Conservation (phyloP, 2,888 invertebrate genomes). For the Strigamia crassipes region DNA sequence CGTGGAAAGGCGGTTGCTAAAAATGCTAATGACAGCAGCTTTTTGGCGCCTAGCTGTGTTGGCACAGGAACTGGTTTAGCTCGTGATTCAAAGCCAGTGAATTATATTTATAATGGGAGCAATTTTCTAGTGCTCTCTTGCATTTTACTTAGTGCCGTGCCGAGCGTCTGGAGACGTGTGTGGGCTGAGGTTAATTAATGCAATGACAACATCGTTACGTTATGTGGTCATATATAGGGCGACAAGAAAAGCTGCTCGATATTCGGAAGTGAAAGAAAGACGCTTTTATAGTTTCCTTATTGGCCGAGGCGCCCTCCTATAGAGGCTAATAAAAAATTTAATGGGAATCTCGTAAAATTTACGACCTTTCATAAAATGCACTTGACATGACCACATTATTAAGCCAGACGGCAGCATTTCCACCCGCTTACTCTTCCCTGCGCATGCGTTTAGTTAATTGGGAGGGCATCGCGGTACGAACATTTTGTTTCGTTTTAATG, state of each 20-base stretch:
- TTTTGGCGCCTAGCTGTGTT: slow-evolving; percentile 2
- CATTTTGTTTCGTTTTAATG: slow-evolving; percentile 39
- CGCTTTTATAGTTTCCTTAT: slow-evolving; percentile 36
- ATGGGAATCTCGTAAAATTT: slow-evolving; percentile 40
- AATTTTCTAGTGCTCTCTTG: neutral
- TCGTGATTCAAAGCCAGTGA: neutral
- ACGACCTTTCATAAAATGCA: slow-evolving; percentile 42
- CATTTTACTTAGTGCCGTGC: neutral
- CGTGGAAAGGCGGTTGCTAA: neutral
- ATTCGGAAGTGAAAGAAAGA: slow-evolving; percentile 42
- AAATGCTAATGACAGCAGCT: slow-evolving; percentile 31
- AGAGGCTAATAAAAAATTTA: slow-evolving; percentile 37
- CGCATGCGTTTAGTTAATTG: slow-evolving; percentile 40
- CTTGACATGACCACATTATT: slow-evolving; percentile 42
- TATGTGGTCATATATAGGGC: slow-evolving; percentile 29
- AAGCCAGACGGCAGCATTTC: slow-evolving; percentile 28
- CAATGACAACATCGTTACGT: slow-evolving; percentile 41
- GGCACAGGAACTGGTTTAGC: slow-evolving; percentile 12
- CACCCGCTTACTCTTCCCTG: slow-evolving; percentile 24
- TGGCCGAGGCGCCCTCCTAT: slow-evolving; percentile 35
- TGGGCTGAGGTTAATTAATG: slow-evolving; percentile 41
- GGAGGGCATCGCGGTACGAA: neutral
- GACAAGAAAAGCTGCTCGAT: slow-evolving; percentile 41
- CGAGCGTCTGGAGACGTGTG: slow-evolving; percentile 2
- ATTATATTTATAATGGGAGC: slow-evolving; percentile 31